A percentile compares a stretch with the other conserved stretches of the same genome.
Evolutionary conservation across 2,888 invertebrate genomes (phyloP).

Genomic region (Pyrrhosoma nymphula): DNA sequence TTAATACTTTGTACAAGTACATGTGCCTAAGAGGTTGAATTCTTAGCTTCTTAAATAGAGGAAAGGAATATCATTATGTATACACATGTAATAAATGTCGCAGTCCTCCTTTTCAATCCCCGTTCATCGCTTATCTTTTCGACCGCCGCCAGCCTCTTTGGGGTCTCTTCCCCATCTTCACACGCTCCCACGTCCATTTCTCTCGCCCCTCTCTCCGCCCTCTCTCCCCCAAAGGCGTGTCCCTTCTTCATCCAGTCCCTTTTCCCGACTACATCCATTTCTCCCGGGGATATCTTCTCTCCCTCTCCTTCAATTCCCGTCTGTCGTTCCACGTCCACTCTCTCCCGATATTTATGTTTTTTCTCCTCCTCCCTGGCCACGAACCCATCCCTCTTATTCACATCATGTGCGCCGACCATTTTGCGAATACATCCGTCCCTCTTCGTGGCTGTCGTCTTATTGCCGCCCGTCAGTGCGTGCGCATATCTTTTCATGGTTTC

Average conservation of each 20-base stretch:
- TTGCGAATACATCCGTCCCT: background rate
- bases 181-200: too few relatives aligned
- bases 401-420: background rate
- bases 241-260: background rate
- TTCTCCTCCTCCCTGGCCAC: background rate
- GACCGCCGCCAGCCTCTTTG: too few relatives aligned
- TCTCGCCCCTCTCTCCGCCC: too few relatives aligned
- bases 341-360: background rate
- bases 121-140: too few relatives aligned
- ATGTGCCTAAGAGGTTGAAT: too few relatives aligned
- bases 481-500: background rate
- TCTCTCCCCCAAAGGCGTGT: background rate
- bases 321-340: background rate
- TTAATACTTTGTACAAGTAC: too few relatives aligned
- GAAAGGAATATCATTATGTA: too few relatives aligned
- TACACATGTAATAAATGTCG: too few relatives aligned
- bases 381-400: background rate
- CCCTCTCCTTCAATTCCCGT: background rate
- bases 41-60: too few relatives aligned
- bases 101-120: too few relatives aligned
- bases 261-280: background rate
- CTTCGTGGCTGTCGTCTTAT: background rate
- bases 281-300: background rate
- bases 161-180: too few relatives aligned
- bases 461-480: background rate